These are phyloP conservation scores for Leucophora obtusa DNA, from an alignment of 2,888 invertebrate genomes.

Conservation along the genomic window DNA sequence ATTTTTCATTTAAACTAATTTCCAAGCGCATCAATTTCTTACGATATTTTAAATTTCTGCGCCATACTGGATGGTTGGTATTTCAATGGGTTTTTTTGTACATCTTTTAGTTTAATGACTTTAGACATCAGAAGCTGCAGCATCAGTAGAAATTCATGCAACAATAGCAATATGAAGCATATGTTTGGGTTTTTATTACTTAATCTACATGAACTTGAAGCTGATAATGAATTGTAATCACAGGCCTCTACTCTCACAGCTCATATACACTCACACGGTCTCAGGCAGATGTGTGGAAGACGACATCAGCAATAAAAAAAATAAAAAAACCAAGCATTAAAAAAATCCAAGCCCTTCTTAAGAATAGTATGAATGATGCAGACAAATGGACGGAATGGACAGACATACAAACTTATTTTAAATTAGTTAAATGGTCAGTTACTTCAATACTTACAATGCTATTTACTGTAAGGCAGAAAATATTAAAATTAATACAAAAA, in stretches of 20 bases:
- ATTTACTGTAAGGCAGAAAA: no score
- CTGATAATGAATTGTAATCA: slow-evolving; percentile 63
- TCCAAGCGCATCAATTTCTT: no score
- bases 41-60: slow-evolving; percentile 14
- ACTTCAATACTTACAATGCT: slow-evolving; percentile 20
- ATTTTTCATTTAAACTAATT: no score
- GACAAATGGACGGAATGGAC: background rate
- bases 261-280: slow-evolving; percentile 10
- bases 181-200: slow-evolving; percentile 52
- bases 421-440: slow-evolving; percentile 60
- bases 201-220: slow-evolving; percentile 64
- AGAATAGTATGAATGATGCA: background rate
- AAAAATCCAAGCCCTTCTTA: slow-evolving; percentile 49
- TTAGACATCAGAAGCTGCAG: background rate
- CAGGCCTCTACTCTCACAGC: slow-evolving; percentile 47
- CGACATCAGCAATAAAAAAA: slow-evolving; percentile 10
- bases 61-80: slow-evolving; percentile 50
- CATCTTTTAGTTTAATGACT: slow-evolving; percentile 53
- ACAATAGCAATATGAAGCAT: slow-evolving; percentile 33
- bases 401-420: slow-evolving; percentile 31
- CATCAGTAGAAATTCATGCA: slow-evolving; percentile 39
- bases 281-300: background rate
- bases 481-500: background rate
- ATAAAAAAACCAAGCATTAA: slow-evolving; percentile 31
- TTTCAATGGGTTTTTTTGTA: slow-evolving; percentile 19